Evolutionary conservation across 2,113 vertebrate species (phyloP).

Genomic region (Himantopus leucocephalus): DNA sequence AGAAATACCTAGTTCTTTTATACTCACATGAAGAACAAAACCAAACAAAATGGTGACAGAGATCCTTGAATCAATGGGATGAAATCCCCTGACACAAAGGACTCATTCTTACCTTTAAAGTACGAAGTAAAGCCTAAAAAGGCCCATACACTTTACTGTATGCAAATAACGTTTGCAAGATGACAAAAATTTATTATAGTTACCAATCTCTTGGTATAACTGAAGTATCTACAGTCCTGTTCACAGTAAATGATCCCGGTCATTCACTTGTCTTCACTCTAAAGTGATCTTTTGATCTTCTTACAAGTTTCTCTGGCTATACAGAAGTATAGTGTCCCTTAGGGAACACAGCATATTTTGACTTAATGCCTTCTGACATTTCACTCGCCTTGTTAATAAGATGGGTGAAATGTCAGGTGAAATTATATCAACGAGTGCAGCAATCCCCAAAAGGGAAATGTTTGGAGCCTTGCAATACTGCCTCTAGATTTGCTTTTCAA

Average conservation of each 20-base stretch:
- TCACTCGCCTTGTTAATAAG: slow-evolving; percentile 39
- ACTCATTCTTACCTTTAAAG: background rate
- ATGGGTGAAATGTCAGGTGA: slow-evolving; percentile 42
- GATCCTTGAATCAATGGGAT: background rate
- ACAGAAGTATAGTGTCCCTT: background rate
- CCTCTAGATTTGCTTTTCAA: background rate
- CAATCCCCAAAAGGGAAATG: background rate
- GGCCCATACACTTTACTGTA: background rate
- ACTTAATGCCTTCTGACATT: slow-evolving; percentile 58
- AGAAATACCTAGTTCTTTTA: background rate
- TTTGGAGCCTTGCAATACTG: background rate
- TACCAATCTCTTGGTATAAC: background rate
- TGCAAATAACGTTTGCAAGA: background rate
- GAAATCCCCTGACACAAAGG: background rate
- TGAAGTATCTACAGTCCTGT: background rate
- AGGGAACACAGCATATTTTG: slow-evolving; percentile 1
- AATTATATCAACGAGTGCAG: slow-evolving; percentile 22
- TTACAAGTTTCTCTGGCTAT: background rate
- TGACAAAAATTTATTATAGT: background rate
- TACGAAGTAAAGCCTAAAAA: background rate
- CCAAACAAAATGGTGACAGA: background rate
- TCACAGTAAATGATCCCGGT: background rate
- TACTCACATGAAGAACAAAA: background rate
- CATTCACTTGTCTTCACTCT: background rate
- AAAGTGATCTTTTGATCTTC: background rate